Conservation (phyloP, 1,140 invertebrate species). For the Drosophila pallidifrons region DNA sequence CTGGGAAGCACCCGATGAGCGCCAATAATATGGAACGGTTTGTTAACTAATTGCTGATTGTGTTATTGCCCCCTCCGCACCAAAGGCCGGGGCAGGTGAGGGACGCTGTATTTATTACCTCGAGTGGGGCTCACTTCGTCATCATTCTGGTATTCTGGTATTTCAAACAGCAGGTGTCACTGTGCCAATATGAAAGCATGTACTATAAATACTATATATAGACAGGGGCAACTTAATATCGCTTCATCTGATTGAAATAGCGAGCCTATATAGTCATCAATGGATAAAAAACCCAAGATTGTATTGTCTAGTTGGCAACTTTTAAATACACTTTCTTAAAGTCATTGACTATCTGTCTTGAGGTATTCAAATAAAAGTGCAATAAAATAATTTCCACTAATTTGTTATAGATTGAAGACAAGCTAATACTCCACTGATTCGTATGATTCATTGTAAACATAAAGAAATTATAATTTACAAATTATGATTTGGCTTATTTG, state of each 20-base stretch:
- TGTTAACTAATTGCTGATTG: slow-evolving; percentile 48
- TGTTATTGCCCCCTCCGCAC: slow-evolving; percentile 21
- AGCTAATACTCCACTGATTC: not conserved
- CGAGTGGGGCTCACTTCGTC: slow-evolving; percentile 40
- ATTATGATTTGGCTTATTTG: not conserved
- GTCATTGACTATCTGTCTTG: not conserved
- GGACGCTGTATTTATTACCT: not conserved
- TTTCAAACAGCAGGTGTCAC: slow-evolving; percentile 47
- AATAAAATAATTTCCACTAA: not conserved
- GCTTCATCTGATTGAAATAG: slow-evolving; percentile 55
- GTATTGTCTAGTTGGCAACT: not conserved
- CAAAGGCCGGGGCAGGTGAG: not conserved
- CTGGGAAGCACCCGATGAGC: slow-evolving; percentile 58
- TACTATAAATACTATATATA: slow-evolving; percentile 50
- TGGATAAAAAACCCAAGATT: slow-evolving; percentile 11
- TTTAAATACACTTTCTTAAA: not conserved
- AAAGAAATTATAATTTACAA: not conserved
- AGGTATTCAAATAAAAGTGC: not conserved
- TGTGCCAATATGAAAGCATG: slow-evolving; percentile 34
- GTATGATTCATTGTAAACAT: not conserved
- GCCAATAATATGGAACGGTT: slow-evolving; percentile 1
- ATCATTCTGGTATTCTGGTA: slow-evolving; percentile 67
- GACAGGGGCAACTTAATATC: slow-evolving; percentile 4
- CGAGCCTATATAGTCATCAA: slow-evolving; percentile 17
- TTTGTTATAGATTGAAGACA: not conserved